These are phyloP conservation scores for Amphiprion percula DNA, from an alignment of 2,113 vertebrate species.

Conservation along the genomic window DNA sequence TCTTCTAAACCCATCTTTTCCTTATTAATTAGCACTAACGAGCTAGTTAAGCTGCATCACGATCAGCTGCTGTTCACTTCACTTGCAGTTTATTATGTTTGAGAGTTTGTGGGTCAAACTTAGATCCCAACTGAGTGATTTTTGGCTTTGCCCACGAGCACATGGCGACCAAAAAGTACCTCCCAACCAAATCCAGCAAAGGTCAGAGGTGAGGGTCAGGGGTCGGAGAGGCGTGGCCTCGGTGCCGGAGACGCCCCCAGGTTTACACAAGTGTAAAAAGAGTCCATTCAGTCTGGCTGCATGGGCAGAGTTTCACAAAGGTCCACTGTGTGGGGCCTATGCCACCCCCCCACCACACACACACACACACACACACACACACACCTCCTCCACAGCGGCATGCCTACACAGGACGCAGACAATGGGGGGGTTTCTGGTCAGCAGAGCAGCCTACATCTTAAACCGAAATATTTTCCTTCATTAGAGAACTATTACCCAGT, in stretches of 20 bases:
- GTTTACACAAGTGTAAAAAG: conserved; percentile 88
- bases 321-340: conserved; percentile 80
- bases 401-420: conserved; percentile 70
- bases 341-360: conserved; percentile 52
- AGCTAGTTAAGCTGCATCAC: neutral
- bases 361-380: conserved; percentile 58
- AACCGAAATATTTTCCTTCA: conserved; percentile 57
- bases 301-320: conserved; percentile 83
- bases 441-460: conserved; percentile 61
- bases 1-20: rapidly evolving
- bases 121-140: conserved; percentile 44
- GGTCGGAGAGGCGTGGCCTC: conserved; percentile 79
- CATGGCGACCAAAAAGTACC: conserved; percentile 69
- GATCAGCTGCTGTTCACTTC: neutral
- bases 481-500: conserved; percentile 9
- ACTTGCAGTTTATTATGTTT: neutral
- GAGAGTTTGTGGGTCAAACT: conserved; percentile 9
- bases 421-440: conserved; percentile 67
- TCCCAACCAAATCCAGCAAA: conserved; percentile 80
- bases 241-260: conserved; percentile 77
- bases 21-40: neutral
- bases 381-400: conserved; percentile 53
- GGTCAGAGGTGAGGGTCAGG: conserved; percentile 84
- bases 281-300: conserved; percentile 82
- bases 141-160: conserved; percentile 53